Base-by-base conservation (phyloP, 2,888 invertebrate species). In the Taphrorychus bicolor region DNA sequence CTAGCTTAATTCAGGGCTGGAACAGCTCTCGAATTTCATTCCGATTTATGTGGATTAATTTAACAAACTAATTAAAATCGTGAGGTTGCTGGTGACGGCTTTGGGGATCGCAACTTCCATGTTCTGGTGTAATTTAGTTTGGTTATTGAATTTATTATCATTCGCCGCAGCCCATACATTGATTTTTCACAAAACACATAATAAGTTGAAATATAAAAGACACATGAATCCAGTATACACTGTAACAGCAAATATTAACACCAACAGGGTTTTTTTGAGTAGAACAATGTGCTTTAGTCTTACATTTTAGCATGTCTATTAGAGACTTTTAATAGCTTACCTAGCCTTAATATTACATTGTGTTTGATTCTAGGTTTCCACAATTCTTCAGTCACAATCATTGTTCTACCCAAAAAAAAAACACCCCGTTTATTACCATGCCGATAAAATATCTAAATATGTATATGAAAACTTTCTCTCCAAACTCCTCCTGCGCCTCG, bases 401-500 rank as follows among this genome's bases (percentile, higher is more conserved):
- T 54, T 66, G 66, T 66, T 66, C 66, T 66, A 66, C 66, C 48
- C 23, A 23, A 58, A 64, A n/a, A n/a, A n/a, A n/a, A n/a, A 58
- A 64, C 64, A 64, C 64, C 64, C 58, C 21, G 23, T 51, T 19
- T 52, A 52, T 48, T 45, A 23, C 19, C n/a, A 49, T 59, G 21
- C 49, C 23, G 48, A 53, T 24, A 51, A 32, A 45, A 48, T 53
- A 23, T 65, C 4, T 58, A 18, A 21, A 21, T 51, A 18, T n/a
- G n/a, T 22, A 5, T 23, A 53, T 53, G 9, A 40, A 56, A 40
- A 56, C 40, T 54, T 5, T 53, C 59, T 66, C 41, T 60, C 24
- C 58, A 56, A 66, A 66, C 59, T 59, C 42, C 57, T 53, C 58
- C 42, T 66, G 66, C 66, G 66, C 66, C 66, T 58, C 60, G 66